phyloP scores from a whole-genome alignment of 2,797 vertebrate species.

The Sandelia bainsii region DNA sequence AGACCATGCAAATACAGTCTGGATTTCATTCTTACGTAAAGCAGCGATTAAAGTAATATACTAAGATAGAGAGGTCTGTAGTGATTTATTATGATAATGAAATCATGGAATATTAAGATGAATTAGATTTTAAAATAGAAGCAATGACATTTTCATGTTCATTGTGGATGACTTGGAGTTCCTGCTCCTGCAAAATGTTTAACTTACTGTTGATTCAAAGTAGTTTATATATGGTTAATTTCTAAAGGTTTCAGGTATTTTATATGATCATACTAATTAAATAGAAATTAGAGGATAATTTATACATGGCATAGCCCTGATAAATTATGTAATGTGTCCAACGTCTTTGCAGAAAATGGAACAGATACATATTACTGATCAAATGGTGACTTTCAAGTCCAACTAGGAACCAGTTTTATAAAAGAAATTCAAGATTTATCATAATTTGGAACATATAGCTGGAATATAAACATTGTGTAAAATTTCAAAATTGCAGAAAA shows the following conservation, averaged over 20 bases:
- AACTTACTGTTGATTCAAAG: neutral
- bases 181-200: neutral
- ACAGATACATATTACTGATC: neutral
- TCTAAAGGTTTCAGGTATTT: slow-evolving; percentile 4
- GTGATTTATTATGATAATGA: slow-evolving; percentile 31
- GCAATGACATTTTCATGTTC: neutral
- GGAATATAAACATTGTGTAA: too few species aligned
- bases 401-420: too few species aligned
- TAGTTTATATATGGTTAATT: neutral
- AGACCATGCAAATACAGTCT: slow-evolving; percentile 42
- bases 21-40: slow-evolving; percentile 56
- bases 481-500: too few species aligned
- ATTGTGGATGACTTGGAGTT: neutral
- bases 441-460: too few species aligned
- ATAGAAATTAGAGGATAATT: neutral
- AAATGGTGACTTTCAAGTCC: neutral
- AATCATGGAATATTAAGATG: slow-evolving; percentile 16
- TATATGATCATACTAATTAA: neutral
- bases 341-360: slow-evolving; percentile 1
- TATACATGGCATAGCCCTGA: neutral
- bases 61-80: slow-evolving; percentile 4
- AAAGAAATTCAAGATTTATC: too few species aligned
- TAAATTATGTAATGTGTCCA: neutral
- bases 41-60: slow-evolving; percentile 46
- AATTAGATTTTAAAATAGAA: slow-evolving; percentile 2